Base-by-base conservation (phyloP, 2,797 vertebrate genomes). In the Hippocampus kuda region DNA sequence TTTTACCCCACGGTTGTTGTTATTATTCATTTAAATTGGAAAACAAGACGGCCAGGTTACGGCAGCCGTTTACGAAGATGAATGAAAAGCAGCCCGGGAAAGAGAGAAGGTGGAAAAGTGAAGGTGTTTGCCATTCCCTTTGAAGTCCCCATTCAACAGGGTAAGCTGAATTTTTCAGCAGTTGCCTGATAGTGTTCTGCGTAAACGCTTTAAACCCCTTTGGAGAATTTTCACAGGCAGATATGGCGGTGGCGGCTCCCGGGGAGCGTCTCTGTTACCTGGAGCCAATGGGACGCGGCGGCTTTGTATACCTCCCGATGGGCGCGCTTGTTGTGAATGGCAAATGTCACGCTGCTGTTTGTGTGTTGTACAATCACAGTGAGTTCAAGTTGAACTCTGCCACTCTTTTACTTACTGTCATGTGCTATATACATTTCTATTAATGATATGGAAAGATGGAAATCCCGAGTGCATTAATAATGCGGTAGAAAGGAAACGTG, bases 121-220 rank as follows among this genome's bases (percentile, higher is more conserved):
- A 89, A 91, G 90, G 88, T 94, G 93, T 96, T 96, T 94, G 91
- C 91, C 88, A 95, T 97, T 97, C 94, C 92, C 93, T 97, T 97
- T 97, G 94, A 95, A 96, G 95, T 94, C 85, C 88, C 93, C 89
- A 93, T 94, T 93, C 93, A 93, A 94, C 92, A 94, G 95, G 94
- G 94, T 95, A 96, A 95, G 93, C 93, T 94, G 94, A 94, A 94
- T 94, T 96, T 38, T 94, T 93, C 92, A 90, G 93, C 93, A 89
- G 89, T 46, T 80, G 89, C 90, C 92, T 94, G 95, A 96, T 97
- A 95, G 93, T 94, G 93, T 95, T 95, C 93, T 93, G 93, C 93
- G 94, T 97, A 98, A 98, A 97, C 93, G 94, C 94, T 95, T 38
- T 95, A 96, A 97, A 97, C 94, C 94, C 94, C 95, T 96, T 95